A percentile compares a stretch with the other conserved stretches of the same genome.
Evolutionary conservation across 1,140 invertebrate species (phyloP).

Genomic region (Hylyphantes graminicola): DNA sequence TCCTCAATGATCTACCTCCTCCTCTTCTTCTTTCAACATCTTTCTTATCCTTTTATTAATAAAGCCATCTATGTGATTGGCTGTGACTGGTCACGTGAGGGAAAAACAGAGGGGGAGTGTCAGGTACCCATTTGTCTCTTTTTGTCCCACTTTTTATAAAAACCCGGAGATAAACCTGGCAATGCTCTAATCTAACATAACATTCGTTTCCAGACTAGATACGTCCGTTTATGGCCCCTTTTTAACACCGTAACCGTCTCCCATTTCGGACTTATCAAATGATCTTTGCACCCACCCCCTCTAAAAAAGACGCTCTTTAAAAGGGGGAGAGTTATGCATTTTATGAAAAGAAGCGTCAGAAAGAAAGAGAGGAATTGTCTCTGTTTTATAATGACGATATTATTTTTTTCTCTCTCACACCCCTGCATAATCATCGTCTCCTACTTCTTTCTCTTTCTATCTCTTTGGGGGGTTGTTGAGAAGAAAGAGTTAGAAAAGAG

Average conservation of each 20-base stretch:
- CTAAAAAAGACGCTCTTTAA: slow-evolving; percentile 35
- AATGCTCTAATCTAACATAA: slow-evolving; percentile 29
- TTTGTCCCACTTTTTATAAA: not conserved
- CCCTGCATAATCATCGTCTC: slow-evolving; percentile 42
- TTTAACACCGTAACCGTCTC: not conserved
- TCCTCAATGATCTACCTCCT: slow-evolving; percentile 2
- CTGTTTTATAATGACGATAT: slow-evolving; percentile 51
- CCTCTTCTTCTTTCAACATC: slow-evolving; percentile 6
- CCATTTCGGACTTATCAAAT: slow-evolving; percentile 43
- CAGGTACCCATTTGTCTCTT: slow-evolving; percentile 50
- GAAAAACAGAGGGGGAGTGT: slow-evolving; percentile 8
- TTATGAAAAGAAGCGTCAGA: slow-evolving; percentile 55
- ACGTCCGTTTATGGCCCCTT: slow-evolving; percentile 4
- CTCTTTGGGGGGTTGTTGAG: slow-evolving; percentile 3
- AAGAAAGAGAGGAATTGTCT: slow-evolving; percentile 41
- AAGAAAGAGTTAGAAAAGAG: not conserved
- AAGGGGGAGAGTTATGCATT: not conserved
- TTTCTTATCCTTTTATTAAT: slow-evolving; percentile 46
- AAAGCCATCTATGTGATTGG: slow-evolving; percentile 52
- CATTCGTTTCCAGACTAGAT: slow-evolving; percentile 20
- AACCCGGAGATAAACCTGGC: not conserved
- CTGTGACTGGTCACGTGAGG: slow-evolving; percentile 34
- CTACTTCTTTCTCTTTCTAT: slow-evolving; percentile 26
- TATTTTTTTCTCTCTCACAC: slow-evolving; percentile 41
- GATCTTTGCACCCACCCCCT: slow-evolving; percentile 39